Evolutionary conservation across 2,113 vertebrate genomes (phyloP).

Genomic region (Strigops habroptila): DNA sequence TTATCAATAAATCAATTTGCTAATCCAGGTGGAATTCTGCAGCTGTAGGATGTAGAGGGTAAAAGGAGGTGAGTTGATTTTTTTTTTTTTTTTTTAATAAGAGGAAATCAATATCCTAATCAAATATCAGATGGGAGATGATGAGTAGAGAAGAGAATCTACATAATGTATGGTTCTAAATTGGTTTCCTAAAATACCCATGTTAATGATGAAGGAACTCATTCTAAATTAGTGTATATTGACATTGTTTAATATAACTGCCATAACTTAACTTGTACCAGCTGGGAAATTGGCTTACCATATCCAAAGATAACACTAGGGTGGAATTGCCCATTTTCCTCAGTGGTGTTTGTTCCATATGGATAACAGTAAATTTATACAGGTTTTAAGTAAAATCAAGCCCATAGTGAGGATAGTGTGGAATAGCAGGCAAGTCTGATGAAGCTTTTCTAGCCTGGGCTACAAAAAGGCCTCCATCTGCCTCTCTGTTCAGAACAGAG

Average conservation of each 20-base stretch:
- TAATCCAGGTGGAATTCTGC: slow-evolving; percentile 60
- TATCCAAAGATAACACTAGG: slow-evolving; percentile 35
- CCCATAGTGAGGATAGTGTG: neutral
- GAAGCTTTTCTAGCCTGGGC: neutral
- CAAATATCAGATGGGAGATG: slow-evolving; percentile 42
- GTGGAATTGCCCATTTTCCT: slow-evolving; percentile 31
- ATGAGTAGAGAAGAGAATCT: slow-evolving; percentile 18
- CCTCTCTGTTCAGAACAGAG: neutral
- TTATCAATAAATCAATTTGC: slow-evolving; percentile 68
- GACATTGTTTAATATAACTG: slow-evolving; percentile 56
- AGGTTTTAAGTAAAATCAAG: neutral
- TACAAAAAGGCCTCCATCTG: neutral
- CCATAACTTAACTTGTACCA: slow-evolving; percentile 44
- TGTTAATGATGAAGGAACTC: slow-evolving; percentile 48
- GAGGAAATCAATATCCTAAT: slow-evolving; percentile 50
- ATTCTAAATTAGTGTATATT: slow-evolving; percentile 53
- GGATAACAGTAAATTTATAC: neutral
- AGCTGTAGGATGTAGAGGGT: slow-evolving; percentile 39
- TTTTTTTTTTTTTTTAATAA: slow-evolving; percentile 20
- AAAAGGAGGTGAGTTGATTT: slow-evolving; percentile 36
- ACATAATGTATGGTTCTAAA: slow-evolving; percentile 43
- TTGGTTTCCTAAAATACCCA: slow-evolving; percentile 51
- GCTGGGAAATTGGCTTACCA: slow-evolving; percentile 28
- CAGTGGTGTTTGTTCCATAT: neutral
- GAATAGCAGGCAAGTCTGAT: neutral